A percentile compares a stretch with the other conserved stretches of the same genome.
These are phyloP conservation scores for Platanista minor DNA, from an alignment of 2,113 vertebrate species.

Conservation along the genomic window DNA sequence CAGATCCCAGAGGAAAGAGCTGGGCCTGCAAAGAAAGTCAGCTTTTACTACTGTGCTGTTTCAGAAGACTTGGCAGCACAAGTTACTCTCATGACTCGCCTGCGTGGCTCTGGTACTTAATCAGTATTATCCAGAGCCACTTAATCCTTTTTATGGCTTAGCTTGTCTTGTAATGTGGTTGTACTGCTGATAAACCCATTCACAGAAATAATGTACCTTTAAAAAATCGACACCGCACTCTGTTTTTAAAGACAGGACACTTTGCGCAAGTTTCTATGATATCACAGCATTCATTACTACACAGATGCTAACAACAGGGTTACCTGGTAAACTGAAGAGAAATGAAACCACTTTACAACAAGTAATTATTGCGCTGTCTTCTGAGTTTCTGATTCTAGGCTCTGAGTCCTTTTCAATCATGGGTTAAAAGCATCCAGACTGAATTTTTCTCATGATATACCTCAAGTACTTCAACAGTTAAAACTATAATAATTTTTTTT, in stretches of 20 bases:
- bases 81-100: not conserved
- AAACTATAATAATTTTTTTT: constrained; percentile 6
- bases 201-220: constrained; percentile 41
- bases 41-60: constrained; percentile 46
- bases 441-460: not conserved
- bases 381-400: not conserved
- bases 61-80: constrained; percentile 24
- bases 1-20: constrained; percentile 51
- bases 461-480: not conserved
- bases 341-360: not conserved
- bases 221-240: not conserved
- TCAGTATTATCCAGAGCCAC: constrained; percentile 37
- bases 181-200: constrained; percentile 65
- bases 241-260: constrained; percentile 36
- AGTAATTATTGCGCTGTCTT: not conserved
- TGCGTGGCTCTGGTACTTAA: constrained; percentile 44
- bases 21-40: constrained; percentile 32
- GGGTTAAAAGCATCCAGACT: not conserved
- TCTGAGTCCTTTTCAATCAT: not conserved
- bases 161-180: constrained; percentile 51
- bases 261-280: not conserved
- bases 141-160: constrained; percentile 63
- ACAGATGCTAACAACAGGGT: not conserved
- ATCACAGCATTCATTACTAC: not conserved
- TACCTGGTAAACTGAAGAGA: not conserved